Conservation (phyloP, 1,140 invertebrate species). For the Anoplophora glabripennis region DNA sequence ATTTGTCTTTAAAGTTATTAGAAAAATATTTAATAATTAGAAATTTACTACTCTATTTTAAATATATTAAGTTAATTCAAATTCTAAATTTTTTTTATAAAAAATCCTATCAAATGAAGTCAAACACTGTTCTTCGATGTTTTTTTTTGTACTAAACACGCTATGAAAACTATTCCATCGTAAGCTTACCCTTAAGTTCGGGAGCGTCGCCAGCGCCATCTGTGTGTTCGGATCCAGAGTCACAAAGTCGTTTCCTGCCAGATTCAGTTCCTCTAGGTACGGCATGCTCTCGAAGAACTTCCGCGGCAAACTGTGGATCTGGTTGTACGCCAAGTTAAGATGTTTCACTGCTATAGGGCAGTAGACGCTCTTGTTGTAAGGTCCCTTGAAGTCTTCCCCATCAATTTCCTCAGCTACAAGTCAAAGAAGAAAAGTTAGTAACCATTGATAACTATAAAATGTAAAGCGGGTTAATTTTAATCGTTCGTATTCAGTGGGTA, state of each 20-base stretch:
- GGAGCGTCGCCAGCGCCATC: slow-evolving; percentile 58
- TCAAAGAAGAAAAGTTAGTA: background rate
- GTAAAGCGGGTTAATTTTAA: no score
- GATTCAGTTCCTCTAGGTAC: slow-evolving; percentile 60
- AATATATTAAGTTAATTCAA: no score
- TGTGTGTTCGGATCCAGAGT: slow-evolving; percentile 60
- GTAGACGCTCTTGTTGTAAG: slow-evolving; percentile 57
- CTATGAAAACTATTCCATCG: no score
- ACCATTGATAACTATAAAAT: background rate
- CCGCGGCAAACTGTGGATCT: slow-evolving; percentile 62
- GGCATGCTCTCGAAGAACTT: slow-evolving; percentile 70
- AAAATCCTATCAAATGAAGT: no score
- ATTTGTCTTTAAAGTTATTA: no score
- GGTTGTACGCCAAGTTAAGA: slow-evolving; percentile 66
- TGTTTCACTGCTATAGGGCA: slow-evolving; percentile 61
- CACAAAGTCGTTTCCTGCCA: slow-evolving; percentile 67
- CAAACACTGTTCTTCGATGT: no score
- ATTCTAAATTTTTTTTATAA: no score
- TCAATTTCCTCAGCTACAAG: slow-evolving; percentile 35
- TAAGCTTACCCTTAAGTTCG: slow-evolving; percentile 56
- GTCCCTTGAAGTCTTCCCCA: slow-evolving; percentile 59
- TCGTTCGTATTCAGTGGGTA: no score
- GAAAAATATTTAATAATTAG: no score
- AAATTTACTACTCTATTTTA: no score
- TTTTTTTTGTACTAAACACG: no score